These are phyloP conservation scores for Chloroceryle inda DNA, from an alignment of 2,797 vertebrate genomes.

Conservation along the genomic window DNA sequence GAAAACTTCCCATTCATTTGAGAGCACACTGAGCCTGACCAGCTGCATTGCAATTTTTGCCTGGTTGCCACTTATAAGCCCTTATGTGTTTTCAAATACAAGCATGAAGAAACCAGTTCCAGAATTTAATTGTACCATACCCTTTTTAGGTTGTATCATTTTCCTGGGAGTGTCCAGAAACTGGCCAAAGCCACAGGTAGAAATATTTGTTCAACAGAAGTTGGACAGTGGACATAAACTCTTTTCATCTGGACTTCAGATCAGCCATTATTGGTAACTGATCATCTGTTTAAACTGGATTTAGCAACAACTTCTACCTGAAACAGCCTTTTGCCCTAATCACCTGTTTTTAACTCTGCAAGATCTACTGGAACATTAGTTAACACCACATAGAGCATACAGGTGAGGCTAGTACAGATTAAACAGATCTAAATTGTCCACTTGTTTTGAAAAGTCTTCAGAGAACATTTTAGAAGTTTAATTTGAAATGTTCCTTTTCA, in stretches of 20 bases:
- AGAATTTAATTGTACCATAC: not conserved
- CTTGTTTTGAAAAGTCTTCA: not conserved
- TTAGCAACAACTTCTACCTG: not conserved
- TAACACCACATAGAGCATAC: not conserved
- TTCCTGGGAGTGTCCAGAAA: not conserved
- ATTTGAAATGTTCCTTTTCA: not conserved
- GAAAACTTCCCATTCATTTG: not conserved
- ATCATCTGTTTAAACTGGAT: not conserved
- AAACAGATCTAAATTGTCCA: not conserved
- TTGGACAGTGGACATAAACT: not conserved
- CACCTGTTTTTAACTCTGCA: not conserved
- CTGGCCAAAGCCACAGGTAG: not conserved
- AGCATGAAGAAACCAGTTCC: not conserved
- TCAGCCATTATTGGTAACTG: not conserved
- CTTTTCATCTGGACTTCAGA: not conserved
- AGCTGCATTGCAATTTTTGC: not conserved
- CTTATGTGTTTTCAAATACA: accelerated
- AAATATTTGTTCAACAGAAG: not conserved
- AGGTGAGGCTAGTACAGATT: not conserved
- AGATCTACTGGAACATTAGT: not conserved
- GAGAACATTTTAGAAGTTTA: not conserved
- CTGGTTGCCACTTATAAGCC: not conserved
- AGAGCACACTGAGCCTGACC: not conserved
- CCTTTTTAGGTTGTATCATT: not conserved
- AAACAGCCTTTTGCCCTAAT: not conserved